Conservation (phyloP, 2,888 invertebrate species). For the Drosophila rubida region DNA sequence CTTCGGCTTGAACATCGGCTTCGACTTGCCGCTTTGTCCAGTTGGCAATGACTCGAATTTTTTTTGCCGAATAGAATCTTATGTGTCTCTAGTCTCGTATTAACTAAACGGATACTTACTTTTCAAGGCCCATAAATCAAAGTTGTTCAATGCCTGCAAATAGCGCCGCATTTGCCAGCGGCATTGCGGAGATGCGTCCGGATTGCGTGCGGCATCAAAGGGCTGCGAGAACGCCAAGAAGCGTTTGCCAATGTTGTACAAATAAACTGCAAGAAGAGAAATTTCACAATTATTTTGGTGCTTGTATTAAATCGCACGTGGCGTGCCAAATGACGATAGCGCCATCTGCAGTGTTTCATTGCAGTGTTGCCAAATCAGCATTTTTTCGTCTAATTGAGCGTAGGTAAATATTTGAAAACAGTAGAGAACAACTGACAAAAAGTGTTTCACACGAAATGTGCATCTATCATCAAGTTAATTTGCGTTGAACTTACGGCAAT, state of each 20-base stretch:
- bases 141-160: conserved; percentile 79
- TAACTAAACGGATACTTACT: conserved; percentile 77
- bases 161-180: conserved; percentile 79
- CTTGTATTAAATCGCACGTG: too few relatives aligned
- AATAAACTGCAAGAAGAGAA: conserved; percentile 71
- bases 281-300: neutral
- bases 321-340: neutral
- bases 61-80: conserved; percentile 5
- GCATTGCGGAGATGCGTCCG: conserved; percentile 77
- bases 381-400: too few relatives aligned
- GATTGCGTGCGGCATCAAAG: conserved; percentile 81
- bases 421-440: too few relatives aligned
- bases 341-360: conserved; percentile 13
- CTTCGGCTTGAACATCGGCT: conserved; percentile 21
- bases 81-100: neutral
- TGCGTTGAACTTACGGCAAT: too few relatives aligned
- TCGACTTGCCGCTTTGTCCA: conserved; percentile 41
- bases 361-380: too few relatives aligned
- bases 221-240: conserved; percentile 80
- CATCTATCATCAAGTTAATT: too few relatives aligned
- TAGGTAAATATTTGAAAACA: too few relatives aligned
- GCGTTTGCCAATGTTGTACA: conserved; percentile 79
- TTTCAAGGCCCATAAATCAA: conserved; percentile 84
- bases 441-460: too few relatives aligned
- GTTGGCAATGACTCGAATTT: conserved; percentile 78